phyloP scores from a whole-genome alignment of 2,113 vertebrate species.

The Ciconia maguari region DNA sequence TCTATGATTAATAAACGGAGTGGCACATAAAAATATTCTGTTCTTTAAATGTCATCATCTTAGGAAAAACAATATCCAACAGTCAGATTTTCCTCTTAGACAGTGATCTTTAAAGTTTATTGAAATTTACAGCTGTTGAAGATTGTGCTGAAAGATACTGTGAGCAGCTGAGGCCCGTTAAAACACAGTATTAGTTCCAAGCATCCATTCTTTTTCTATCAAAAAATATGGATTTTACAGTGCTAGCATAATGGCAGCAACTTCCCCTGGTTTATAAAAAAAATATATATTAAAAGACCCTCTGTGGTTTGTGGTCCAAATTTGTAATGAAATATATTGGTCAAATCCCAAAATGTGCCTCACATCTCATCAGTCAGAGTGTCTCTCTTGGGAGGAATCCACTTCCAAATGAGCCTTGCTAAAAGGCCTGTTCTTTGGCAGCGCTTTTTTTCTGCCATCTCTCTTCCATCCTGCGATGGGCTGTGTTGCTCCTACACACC shows the following conservation, averaged over 20 bases:
- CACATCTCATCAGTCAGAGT: not conserved
- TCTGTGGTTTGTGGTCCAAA: not conserved
- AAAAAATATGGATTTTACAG: not conserved
- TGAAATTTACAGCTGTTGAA: constrained; percentile 31
- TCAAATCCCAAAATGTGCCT: constrained; percentile 4
- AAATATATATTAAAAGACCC: not conserved
- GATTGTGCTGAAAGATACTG: not conserved
- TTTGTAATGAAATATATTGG: constrained; percentile 26
- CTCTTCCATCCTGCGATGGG: not conserved
- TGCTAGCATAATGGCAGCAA: not conserved
- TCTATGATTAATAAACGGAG: constrained; percentile 19
- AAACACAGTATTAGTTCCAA: constrained; percentile 5
- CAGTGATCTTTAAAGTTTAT: constrained; percentile 12
- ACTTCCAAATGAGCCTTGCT: not conserved
- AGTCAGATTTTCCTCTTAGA: not conserved
- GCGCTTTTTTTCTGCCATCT: not conserved
- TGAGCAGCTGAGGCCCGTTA: constrained; percentile 17
- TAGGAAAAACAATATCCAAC: constrained; percentile 17
- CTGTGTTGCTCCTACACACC: not conserved
- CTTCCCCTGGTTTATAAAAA: not conserved
- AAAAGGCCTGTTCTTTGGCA: not conserved
- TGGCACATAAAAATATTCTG: not conserved
- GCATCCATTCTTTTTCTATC: not conserved
- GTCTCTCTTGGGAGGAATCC: not conserved
- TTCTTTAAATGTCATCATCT: not conserved